Evolutionary conservation across 2,113 vertebrate species (phyloP), one percentile per base, ranked within the genome.

Genomic region (Cranoglanis bouderius): DNA sequence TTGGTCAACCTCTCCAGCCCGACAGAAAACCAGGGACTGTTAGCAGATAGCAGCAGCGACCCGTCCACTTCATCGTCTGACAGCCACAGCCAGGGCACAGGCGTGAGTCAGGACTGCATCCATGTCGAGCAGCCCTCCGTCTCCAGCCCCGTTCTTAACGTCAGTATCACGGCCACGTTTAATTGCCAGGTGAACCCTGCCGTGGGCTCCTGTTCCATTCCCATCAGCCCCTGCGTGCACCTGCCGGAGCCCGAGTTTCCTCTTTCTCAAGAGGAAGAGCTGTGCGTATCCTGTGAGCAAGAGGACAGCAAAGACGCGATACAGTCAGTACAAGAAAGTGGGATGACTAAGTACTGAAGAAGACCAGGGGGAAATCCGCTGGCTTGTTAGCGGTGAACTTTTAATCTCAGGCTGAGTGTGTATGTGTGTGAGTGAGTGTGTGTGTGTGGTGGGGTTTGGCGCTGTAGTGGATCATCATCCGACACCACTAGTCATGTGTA

Each of bases 81-180:
- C 65, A 92, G 89, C 85, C 93, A 81, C 57, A 88, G 87, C 26
- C 35, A 46, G 93, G 92, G 63, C 43, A 86, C n/a, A 9, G 82
- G 2, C 82, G 32, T 24, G 70, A 59, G 74, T 89, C 82, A 91
- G 91, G 92, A 77, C 57, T 49, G 90, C 90, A 65, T 91, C 91
- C 88, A 93, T 87, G 81, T 89, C 85, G 85, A 94, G 86, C 90
- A 92, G 88, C 88, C 89, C 81, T 9, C 1, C 85, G 84, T 88
- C 90, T 89, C 90, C 82, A 93, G 89, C 53, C 95, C 93, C 3
- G 91, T 94, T 0, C 91, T 96, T 55, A 95, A 95, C 0, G 91
- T 96, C 85, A 96, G 90, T 90, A 93, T 96, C 92, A 95, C 89
- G 9, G 83, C 91, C 82, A 88, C 93, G 13, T 82, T 96, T 43